Percentiles rank a stretch among this genome's conserved stretches.
These are phyloP conservation scores for Calliscelio sp. DNA, from an alignment of 2,888 invertebrate species.

Conservation along the genomic window DNA sequence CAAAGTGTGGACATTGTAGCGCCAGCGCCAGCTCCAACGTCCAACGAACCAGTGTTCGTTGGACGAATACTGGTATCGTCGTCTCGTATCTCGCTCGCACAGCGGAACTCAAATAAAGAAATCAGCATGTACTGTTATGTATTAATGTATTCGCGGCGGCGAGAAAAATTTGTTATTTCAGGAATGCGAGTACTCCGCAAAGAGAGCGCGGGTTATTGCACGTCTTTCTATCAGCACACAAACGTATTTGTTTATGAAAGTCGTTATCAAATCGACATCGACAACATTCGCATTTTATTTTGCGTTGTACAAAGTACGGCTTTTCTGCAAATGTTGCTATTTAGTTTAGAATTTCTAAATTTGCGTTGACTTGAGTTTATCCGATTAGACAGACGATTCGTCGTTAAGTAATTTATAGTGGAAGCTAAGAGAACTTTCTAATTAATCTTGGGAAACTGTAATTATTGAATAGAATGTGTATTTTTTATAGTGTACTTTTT, in stretches of 20 bases:
- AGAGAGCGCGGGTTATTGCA: slow-evolving; percentile 32
- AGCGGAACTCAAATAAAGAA: slow-evolving; percentile 40
- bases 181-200: slow-evolving; percentile 48
- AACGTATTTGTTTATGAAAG: slow-evolving; percentile 36
- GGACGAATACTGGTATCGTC: too few relatives aligned
- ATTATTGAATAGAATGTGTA: too few relatives aligned
- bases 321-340: too few relatives aligned
- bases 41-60: too few relatives aligned
- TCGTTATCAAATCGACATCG: slow-evolving; percentile 20
- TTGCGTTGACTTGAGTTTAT: too few relatives aligned
- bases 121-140: slow-evolving; percentile 42
- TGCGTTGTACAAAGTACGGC: too few relatives aligned
- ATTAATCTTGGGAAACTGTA: too few relatives aligned
- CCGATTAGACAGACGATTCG: too few relatives aligned
- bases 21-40: slow-evolving; percentile 20
- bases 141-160: slow-evolving; percentile 55
- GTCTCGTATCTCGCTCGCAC: not conserved
- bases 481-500: too few relatives aligned
- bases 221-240: slow-evolving; percentile 31
- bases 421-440: too few relatives aligned
- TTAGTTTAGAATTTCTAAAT: too few relatives aligned
- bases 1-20: slow-evolving; percentile 75
- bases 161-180: slow-evolving; percentile 54
- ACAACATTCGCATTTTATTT: not conserved
- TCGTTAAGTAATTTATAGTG: too few relatives aligned